Percentiles rank a stretch among this genome's conserved stretches.
Evolutionary conservation across 2,797 vertebrate species (phyloP).

Genomic region (Parotocinclus haroldoi): DNA sequence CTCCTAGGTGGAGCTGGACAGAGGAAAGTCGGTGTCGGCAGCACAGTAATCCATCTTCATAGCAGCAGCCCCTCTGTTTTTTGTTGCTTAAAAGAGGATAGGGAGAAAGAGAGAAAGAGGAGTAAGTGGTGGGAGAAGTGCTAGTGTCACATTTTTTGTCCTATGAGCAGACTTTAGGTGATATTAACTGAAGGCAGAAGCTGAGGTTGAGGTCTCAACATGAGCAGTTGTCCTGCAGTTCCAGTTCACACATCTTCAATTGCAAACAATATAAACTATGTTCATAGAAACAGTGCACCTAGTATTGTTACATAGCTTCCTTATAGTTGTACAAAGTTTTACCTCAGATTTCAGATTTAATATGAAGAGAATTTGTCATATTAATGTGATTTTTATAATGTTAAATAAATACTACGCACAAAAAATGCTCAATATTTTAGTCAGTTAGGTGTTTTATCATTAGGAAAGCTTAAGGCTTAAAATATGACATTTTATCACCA

Average conservation of each 20-base stretch:
- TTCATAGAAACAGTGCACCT: too few relatives aligned
- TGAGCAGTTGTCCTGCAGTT: too few relatives aligned
- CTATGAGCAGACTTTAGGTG: conserved; percentile 76
- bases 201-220: conserved; percentile 35
- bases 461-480: not conserved
- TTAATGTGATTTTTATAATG: too few relatives aligned
- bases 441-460: not conserved
- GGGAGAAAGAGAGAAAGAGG: not conserved
- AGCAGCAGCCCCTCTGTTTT: conserved; percentile 59
- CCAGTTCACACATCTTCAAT: too few relatives aligned
- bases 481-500: not conserved
- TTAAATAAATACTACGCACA: too few relatives aligned
- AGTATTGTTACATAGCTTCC: too few relatives aligned
- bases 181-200: conserved; percentile 75
- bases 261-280: too few relatives aligned
- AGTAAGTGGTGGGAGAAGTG: conserved; percentile 31
- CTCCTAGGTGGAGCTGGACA: conserved; percentile 61
- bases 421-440: not conserved
- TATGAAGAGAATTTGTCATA: too few relatives aligned
- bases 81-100: conserved; percentile 45
- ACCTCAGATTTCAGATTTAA: too few relatives aligned
- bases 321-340: too few relatives aligned
- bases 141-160: conserved; percentile 69
- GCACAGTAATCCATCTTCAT: conserved; percentile 78
- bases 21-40: conserved; percentile 68